These are phyloP conservation scores for Holotrichia oblita DNA, from an alignment of 1,140 invertebrate species.

Conservation along the genomic window DNA sequence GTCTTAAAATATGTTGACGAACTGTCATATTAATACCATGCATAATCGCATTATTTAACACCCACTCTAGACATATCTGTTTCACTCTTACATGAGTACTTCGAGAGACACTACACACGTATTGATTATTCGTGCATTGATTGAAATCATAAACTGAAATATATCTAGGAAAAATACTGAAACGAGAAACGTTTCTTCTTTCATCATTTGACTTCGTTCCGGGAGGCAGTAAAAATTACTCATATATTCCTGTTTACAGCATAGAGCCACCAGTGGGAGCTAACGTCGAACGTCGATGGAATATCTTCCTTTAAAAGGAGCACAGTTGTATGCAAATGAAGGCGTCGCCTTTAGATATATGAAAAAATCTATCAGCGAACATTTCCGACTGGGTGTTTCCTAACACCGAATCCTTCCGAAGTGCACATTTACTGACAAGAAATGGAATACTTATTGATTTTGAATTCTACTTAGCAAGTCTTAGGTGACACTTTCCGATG, in stretches of 20 bases:
- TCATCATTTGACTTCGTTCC: conserved; percentile 20
- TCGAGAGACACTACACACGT: neutral
- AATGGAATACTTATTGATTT: conserved; percentile 59
- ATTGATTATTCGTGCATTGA: conserved; percentile 28
- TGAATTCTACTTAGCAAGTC: conserved; percentile 58
- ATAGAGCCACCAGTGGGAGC: neutral
- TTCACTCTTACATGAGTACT: too few species aligned
- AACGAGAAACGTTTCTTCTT: neutral
- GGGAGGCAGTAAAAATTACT: conserved; percentile 26
- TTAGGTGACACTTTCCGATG: conserved; percentile 55
- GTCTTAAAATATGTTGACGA: neutral
- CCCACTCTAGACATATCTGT: neutral
- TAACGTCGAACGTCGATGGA: conserved; percentile 6
- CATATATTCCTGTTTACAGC: conserved; percentile 26
- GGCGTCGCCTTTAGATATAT: conserved; percentile 50
- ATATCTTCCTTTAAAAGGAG: conserved; percentile 30
- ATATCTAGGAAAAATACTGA: neutral
- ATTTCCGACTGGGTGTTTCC: conserved; percentile 50
- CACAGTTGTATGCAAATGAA: conserved; percentile 53
- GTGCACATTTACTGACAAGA: conserved; percentile 51
- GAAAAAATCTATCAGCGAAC: conserved; percentile 56
- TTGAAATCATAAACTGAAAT: conserved; percentile 30
- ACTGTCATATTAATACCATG: neutral
- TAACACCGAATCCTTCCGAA: conserved; percentile 51
- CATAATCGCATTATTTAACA: neutral